Percentiles rank a stretch among this genome's conserved stretches.
phyloP scores from a whole-genome alignment of 2,888 invertebrate genomes.

The Archips xylosteana region DNA sequence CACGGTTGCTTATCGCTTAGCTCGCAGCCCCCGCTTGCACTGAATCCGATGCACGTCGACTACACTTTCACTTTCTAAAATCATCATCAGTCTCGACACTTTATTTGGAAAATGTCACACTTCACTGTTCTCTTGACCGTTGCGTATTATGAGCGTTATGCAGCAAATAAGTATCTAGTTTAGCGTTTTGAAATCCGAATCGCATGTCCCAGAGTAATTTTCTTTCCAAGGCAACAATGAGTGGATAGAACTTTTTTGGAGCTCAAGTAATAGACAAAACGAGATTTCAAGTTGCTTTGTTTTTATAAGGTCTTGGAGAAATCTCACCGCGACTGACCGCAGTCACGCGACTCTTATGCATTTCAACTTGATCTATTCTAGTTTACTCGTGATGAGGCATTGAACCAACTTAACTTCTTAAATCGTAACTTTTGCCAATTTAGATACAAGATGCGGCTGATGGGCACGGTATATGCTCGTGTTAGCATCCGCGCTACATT shows the following conservation, averaged over 20 bases:
- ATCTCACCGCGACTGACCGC: slow-evolving; percentile 67
- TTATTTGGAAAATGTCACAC: slow-evolving; percentile 38
- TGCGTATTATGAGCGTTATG: slow-evolving; percentile 28
- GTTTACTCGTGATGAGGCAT: slow-evolving; percentile 11
- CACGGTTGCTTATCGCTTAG: slow-evolving; percentile 1
- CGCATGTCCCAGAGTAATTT: slow-evolving; percentile 68
- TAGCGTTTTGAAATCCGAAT: slow-evolving; percentile 50
- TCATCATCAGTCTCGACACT: slow-evolving; percentile 30
- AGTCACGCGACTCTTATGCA: slow-evolving; percentile 70
- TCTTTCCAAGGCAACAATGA: slow-evolving; percentile 62
- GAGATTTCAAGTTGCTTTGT: slow-evolving; percentile 75
- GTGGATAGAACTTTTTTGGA: slow-evolving; percentile 62
- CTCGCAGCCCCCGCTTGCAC: slow-evolving; percentile 17
- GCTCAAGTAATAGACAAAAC: slow-evolving; percentile 48
- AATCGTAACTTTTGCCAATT: not conserved
- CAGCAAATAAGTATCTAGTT: slow-evolving; percentile 44
- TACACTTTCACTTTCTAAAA: slow-evolving; percentile 52
- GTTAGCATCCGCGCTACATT: not conserved
- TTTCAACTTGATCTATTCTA: slow-evolving; percentile 20
- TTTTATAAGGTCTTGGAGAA: slow-evolving; percentile 68
- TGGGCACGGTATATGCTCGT: slow-evolving; percentile 56
- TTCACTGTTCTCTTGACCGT: slow-evolving; percentile 23
- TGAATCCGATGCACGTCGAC: slow-evolving; percentile 45
- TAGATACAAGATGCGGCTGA: slow-evolving; percentile 47
- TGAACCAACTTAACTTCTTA: not conserved